These are phyloP conservation scores for Emydoidea blandingii DNA, from an alignment of 2,797 vertebrate species.

Conservation along the genomic window DNA sequence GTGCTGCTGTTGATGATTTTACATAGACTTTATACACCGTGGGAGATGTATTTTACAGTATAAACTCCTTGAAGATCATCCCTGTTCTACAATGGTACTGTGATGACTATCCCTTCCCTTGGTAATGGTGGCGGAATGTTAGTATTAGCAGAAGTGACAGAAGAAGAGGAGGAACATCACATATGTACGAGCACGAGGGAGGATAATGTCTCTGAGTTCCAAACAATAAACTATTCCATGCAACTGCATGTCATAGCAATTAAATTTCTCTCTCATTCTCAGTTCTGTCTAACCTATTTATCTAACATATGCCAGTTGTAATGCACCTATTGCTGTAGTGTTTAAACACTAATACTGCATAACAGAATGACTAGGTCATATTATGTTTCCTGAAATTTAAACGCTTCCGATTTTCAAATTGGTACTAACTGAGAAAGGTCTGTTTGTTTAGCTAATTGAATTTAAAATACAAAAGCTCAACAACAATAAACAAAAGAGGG, in stretches of 20 bases:
- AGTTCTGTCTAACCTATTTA: conserved; percentile 8
- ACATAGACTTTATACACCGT: not conserved
- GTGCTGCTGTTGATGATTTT: conserved; percentile 10
- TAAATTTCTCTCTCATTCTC: conserved; percentile 15
- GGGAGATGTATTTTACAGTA: not conserved
- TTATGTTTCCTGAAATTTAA: not conserved
- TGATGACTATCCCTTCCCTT: not conserved
- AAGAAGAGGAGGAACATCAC: not conserved
- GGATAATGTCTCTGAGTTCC: not conserved
- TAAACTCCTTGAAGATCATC: not conserved
- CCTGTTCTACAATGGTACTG: not conserved
- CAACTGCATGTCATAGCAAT: not conserved
- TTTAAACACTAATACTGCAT: not conserved
- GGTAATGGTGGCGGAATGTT: not conserved
- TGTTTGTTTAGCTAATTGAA: conserved; percentile 45
- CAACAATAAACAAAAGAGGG: conserved; percentile 24
- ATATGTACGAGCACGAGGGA: conserved; percentile 30
- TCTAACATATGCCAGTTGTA: not conserved
- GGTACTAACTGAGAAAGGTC: conserved; percentile 11
- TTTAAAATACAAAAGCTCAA: conserved; percentile 26
- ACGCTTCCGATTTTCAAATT: not conserved
- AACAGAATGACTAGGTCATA: not conserved
- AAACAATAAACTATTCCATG: not conserved
- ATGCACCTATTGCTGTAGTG: not conserved
- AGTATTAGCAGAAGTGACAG: not conserved